These are phyloP conservation scores for Callimorpha dominula DNA, from an alignment of 2,888 invertebrate genomes.

Conservation along the genomic window DNA sequence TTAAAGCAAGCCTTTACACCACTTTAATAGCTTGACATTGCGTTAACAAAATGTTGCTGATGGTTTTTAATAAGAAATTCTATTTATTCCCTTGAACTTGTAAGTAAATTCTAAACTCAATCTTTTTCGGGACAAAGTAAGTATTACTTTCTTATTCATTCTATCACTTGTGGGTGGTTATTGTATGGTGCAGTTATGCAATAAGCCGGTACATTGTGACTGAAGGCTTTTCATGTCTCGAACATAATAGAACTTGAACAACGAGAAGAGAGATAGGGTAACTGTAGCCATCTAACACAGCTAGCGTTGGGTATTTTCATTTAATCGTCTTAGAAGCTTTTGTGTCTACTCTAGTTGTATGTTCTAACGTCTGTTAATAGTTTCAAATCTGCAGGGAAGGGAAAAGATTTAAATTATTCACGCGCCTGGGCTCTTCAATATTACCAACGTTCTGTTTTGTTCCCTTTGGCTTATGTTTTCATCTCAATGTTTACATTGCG, in stretches of 20 bases:
- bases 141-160: constrained; percentile 12
- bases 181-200: constrained; percentile 14
- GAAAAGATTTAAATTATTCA: no score
- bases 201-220: constrained; percentile 12
- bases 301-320: background rate
- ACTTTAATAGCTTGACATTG: background rate
- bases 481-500: no score
- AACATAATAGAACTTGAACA: constrained; percentile 16
- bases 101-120: background rate
- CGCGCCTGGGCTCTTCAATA: no score
- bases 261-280: constrained; percentile 4
- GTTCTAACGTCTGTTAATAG: background rate
- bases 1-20: background rate
- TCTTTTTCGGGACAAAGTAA: constrained; percentile 14
- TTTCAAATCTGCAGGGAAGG: background rate
- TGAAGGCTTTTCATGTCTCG: constrained; percentile 11
- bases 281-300: background rate
- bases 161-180: background rate
- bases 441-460: no score
- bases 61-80: background rate
- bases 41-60: background rate
- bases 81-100: background rate
- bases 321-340: background rate
- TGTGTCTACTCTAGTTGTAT: background rate
- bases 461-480: no score